Percentiles rank a stretch among this genome's conserved stretches.
Conservation (phyloP, 2,113 vertebrate species). For the Parotia lawesii region DNA sequence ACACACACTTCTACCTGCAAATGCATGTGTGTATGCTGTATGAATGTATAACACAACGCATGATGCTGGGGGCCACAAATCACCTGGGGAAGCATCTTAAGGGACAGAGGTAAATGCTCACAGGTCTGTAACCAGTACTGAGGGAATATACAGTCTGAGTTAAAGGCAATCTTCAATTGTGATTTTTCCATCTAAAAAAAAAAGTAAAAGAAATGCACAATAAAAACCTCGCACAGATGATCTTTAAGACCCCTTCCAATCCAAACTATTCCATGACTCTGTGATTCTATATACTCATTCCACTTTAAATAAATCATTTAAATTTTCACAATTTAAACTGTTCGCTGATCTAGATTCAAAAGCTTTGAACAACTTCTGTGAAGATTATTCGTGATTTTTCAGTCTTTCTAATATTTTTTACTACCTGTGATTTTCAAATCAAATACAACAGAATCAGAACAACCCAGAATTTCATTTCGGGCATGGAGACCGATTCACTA, state of each 20-base stretch:
- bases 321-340: not conserved
- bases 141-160: not conserved
- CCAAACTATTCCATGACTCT: not conserved
- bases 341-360: not conserved
- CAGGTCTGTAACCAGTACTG: not conserved
- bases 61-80: not conserved
- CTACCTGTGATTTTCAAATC: not conserved
- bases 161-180: not conserved
- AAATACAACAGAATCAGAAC: not conserved
- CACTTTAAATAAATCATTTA: not conserved
- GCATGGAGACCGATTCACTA: not conserved
- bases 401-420: not conserved
- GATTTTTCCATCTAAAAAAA: not conserved
- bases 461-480: not conserved
- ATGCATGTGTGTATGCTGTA: not conserved
- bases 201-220: not conserved
- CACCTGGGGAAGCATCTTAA: not conserved
- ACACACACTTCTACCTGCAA: not conserved
- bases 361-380: not conserved
- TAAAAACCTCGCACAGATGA: not conserved
- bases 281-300: not conserved
- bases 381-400: not conserved
- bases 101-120: not conserved
- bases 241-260: not conserved
- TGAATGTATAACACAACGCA: accelerated